Percentiles rank a stretch among this genome's conserved stretches.
Evolutionary conservation across 2,888 invertebrate genomes (phyloP).

Genomic region (Leptinotarsa rubiginosa): DNA sequence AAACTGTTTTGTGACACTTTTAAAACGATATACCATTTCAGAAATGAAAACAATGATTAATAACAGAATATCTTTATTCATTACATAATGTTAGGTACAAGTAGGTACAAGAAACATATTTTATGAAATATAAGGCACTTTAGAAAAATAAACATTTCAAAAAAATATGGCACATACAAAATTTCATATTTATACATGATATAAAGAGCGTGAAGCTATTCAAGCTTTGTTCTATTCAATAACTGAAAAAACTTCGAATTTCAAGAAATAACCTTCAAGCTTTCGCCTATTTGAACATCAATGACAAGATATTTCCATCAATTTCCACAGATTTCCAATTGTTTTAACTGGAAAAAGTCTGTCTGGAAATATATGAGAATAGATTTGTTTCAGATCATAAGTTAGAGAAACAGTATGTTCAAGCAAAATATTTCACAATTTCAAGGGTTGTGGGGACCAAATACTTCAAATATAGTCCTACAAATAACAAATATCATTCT

Average conservation of each 20-base stretch:
- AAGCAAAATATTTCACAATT: no score
- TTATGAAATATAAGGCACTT: neutral
- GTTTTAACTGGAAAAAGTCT: no score
- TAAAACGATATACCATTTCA: neutral
- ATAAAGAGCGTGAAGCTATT: neutral
- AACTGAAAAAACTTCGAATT: no score
- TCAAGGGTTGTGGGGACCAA: no score
- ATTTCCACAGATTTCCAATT: no score
- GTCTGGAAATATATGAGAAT: no score
- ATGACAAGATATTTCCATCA: no score
- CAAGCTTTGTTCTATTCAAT: neutral
- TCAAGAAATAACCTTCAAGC: neutral
- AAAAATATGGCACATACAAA: conserved; percentile 7
- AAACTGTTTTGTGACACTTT: no score
- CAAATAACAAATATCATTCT: no score
- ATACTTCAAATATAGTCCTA: no score
- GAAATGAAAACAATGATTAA: neutral
- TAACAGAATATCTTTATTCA: neutral
- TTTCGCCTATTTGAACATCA: neutral
- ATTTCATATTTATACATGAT: neutral
- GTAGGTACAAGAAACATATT: neutral
- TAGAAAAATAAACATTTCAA: neutral
- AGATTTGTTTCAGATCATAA: no score
- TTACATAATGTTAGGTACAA: neutral
- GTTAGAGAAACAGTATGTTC: no score